phyloP scores from a whole-genome alignment of 2,888 invertebrate species.

The Mythimna ferrago region DNA sequence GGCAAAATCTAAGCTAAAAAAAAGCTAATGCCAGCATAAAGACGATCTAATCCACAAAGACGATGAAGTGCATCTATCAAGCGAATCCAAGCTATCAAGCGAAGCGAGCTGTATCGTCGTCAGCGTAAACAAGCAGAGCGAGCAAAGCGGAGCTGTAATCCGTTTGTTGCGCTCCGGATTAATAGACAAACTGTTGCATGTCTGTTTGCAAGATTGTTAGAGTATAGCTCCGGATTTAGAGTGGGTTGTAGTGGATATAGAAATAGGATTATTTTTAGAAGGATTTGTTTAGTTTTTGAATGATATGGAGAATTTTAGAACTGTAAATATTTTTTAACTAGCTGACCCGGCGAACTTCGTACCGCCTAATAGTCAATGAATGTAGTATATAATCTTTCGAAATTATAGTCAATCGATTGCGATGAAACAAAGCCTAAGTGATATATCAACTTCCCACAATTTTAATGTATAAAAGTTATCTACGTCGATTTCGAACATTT shows the following conservation, averaged over 20 bases:
- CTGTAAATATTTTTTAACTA: too few species aligned
- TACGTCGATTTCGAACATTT: too few species aligned
- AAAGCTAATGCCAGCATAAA: neutral
- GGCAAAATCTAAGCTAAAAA: too few species aligned
- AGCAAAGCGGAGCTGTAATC: conserved; percentile 37
- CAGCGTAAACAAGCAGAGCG: conserved; percentile 3
- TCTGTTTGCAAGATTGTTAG: conserved; percentile 29
- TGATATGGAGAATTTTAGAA: too few species aligned
- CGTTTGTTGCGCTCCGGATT: conserved; percentile 24
- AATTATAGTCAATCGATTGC: too few species aligned
- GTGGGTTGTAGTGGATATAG: neutral
- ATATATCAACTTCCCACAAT: too few species aligned
- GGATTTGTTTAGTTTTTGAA: neutral
- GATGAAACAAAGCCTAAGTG: too few species aligned
- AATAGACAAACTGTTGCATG: conserved; percentile 41
- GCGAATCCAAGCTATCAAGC: neutral
- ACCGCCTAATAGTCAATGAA: too few species aligned
- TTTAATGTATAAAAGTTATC: too few species aligned
- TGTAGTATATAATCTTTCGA: too few species aligned
- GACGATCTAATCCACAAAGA: neutral
- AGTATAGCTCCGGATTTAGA: conserved; percentile 10
- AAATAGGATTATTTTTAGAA: conserved; percentile 1
- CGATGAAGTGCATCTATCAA: neutral
- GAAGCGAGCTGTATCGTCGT: conserved; percentile 17
- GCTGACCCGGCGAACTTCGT: too few species aligned